Evolutionary conservation across 2,797 vertebrate species (phyloP), one percentile per base, ranked within the genome.

Genomic region (Rhabdophis nuchalis): DNA sequence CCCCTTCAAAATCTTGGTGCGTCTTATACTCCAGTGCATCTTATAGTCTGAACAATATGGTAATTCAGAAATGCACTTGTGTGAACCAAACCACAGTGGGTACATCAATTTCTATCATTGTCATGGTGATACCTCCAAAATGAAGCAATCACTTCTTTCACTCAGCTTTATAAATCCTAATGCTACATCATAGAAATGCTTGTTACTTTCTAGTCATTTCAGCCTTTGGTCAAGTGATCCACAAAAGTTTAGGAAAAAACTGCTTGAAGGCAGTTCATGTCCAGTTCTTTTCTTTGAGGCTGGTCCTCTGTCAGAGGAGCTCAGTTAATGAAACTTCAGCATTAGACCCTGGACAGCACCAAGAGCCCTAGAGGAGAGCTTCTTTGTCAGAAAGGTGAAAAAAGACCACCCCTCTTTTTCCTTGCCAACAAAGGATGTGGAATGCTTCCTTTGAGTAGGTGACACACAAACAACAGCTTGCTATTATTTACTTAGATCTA

Each of bases 371-470:
- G 27, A 88, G 87, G 23, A 68, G 23, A 90, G 25, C 27, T 18
- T 85, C 50, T 91, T 77, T 64, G 41, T 53, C 60, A 52, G 68
- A 53, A 88, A 85, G 86, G 36, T 61, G 57, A 85, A 88, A 91
- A 58, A 57, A 64, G 72, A 60, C 52, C 23, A 46, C 57, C 57
- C 57, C 77, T 89, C 90, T 50, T 56, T 68, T 89, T 89, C 50
- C 32, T 68, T 56, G 54, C 50, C 36, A 36, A 89, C 13, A 27
- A 92, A 68, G 82, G 50, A 53, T 54, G 29, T 20, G 52, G 87
- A 89, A 89, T 86, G 87, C 82, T 68, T 89, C 36, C 36, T 90
- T 91, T 88, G 91, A 53, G 41, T 54, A 89, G 61, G 82, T 46
- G 46, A 86, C 36, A 86, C 0, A 20, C 54, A 86, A 86, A 53